These are phyloP conservation scores for Alosa sapidissima DNA, from an alignment of 2,797 vertebrate genomes.

Conservation along the genomic window DNA sequence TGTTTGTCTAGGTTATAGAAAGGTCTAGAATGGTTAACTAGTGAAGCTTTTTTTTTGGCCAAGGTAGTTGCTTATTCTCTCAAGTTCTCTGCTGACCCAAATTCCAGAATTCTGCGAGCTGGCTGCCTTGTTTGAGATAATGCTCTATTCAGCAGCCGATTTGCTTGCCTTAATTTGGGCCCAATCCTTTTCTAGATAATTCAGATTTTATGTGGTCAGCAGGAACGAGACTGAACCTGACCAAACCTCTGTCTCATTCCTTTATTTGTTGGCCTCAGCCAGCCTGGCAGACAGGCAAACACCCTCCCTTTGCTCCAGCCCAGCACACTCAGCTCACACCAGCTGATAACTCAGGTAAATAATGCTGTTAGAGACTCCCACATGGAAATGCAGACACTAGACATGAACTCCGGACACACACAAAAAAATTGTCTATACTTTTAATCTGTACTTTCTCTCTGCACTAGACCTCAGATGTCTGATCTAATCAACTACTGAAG, in stretches of 20 bases:
- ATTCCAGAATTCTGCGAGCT: not conserved
- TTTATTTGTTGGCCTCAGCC: not conserved
- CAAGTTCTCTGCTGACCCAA: slow-evolving; percentile 5
- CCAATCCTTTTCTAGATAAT: not conserved
- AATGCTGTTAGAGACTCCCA: not conserved
- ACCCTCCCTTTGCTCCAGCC: not conserved
- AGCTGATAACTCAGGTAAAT: not conserved
- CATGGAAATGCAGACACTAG: not conserved
- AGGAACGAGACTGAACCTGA: not conserved
- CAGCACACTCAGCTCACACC: not conserved
- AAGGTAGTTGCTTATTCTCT: not conserved
- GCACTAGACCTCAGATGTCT: too few relatives aligned
- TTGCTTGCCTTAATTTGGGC: not conserved
- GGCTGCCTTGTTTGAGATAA: slow-evolving; percentile 6
- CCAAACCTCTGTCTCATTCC: slow-evolving; percentile 3
- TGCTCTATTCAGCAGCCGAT: slow-evolving; percentile 4
- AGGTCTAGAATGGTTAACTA: not conserved
- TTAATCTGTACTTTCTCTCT: not conserved
- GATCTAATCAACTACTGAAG: too few relatives aligned
- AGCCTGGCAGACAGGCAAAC: not conserved
- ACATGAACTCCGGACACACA: not conserved
- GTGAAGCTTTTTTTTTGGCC: not conserved
- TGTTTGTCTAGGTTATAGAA: not conserved
- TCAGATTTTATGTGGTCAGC: slow-evolving; percentile 11
- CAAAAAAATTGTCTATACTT: not conserved